Percentiles rank a stretch among this genome's conserved stretches.
Conservation (phyloP, 2,113 vertebrate species). For the Platysternon megacephalum region DNA sequence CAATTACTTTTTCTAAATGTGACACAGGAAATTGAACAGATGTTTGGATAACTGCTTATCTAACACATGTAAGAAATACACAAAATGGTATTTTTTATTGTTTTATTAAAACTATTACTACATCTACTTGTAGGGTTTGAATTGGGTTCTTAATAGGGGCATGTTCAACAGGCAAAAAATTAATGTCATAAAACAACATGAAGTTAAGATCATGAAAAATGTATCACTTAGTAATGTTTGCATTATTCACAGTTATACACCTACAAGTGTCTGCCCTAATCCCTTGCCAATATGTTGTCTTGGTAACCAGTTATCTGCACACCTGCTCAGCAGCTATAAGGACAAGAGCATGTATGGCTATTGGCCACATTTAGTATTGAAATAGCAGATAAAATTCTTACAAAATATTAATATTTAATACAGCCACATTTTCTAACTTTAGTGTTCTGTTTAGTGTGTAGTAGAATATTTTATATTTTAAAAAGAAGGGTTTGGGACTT, state of each 20-base stretch:
- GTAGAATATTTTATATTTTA: constrained; percentile 61
- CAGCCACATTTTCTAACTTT: constrained; percentile 72
- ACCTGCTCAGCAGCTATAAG: constrained; percentile 79
- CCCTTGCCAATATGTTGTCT: constrained; percentile 83
- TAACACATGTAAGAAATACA: constrained; percentile 50
- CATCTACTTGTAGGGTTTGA: constrained; percentile 71
- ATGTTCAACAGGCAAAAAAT: constrained; percentile 71
- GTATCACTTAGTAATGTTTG: constrained; percentile 84
- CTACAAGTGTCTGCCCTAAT: constrained; percentile 82
- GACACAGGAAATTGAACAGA: constrained; percentile 72
- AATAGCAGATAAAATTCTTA: constrained; percentile 79
- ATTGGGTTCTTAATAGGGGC: constrained; percentile 71
- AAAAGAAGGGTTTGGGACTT: constrained; percentile 59
- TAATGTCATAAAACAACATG: constrained; percentile 72
- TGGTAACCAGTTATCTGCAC: constrained; percentile 88
- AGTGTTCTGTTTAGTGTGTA: constrained; percentile 53
- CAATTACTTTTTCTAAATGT: constrained; percentile 74
- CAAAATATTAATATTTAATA: constrained; percentile 84
- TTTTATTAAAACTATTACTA: constrained; percentile 77
- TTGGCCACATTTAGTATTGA: constrained; percentile 78
- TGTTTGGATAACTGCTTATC: constrained; percentile 72
- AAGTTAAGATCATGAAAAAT: constrained; percentile 82
- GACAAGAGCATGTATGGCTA: constrained; percentile 75
- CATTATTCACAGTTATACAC: constrained; percentile 85
- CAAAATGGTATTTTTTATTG: constrained; percentile 75